Conservation (phyloP, 1,140 invertebrate genomes). For the Pectinophora gossypiella region DNA sequence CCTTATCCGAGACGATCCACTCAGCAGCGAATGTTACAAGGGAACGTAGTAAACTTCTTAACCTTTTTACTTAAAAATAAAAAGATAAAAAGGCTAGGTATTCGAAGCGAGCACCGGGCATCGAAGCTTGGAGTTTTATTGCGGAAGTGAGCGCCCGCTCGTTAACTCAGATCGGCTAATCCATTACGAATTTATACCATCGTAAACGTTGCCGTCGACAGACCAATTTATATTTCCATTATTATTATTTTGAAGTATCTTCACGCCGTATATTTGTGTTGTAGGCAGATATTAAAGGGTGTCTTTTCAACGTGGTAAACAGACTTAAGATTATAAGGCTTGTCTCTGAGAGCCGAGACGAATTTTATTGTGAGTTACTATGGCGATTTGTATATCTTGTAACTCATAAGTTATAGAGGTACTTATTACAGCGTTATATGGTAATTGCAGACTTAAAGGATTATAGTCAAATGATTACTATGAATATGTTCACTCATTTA, state of each 20-base stretch:
- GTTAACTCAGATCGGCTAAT: slow-evolving; percentile 61
- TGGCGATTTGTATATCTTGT: too few relatives aligned
- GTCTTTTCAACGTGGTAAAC: slow-evolving; percentile 5
- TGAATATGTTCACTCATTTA: too few relatives aligned
- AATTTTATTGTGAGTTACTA: neutral
- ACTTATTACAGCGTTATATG: too few relatives aligned
- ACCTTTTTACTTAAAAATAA: too few relatives aligned
- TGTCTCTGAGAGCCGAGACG: neutral
- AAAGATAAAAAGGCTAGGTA: too few relatives aligned
- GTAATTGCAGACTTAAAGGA: too few relatives aligned
- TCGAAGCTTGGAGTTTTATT: slow-evolving; percentile 47
- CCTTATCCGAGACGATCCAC: too few relatives aligned
- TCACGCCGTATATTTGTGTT: too few relatives aligned
- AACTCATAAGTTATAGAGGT: too few relatives aligned
- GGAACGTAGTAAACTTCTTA: too few relatives aligned
- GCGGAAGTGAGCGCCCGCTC: slow-evolving; percentile 65
- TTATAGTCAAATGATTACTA: too few relatives aligned
- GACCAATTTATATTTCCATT: slow-evolving; percentile 31
- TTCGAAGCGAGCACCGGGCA: neutral
- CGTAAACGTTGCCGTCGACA: slow-evolving; percentile 59
- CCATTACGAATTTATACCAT: slow-evolving; percentile 69
- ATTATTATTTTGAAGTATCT: slow-evolving; percentile 32
- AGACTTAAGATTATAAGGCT: neutral
- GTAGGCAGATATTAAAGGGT: neutral
- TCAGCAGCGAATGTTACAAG: too few relatives aligned